Percentiles rank a stretch among this genome's conserved stretches.
phyloP scores from a whole-genome alignment of 64 coral and sea anemone species.

The Pocillopora damicornis region DNA sequence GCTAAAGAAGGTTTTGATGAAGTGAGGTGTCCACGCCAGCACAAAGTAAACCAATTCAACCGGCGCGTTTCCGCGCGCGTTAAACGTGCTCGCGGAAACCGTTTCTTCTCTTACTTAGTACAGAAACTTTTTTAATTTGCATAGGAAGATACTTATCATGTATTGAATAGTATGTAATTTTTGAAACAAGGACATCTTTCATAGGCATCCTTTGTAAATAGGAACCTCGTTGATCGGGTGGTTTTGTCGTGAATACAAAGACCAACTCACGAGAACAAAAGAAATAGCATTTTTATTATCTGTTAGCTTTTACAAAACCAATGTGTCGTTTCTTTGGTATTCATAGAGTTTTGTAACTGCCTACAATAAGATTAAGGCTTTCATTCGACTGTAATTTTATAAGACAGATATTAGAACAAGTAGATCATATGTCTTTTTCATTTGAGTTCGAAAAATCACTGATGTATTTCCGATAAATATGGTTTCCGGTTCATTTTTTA shows the following conservation, averaged over 20 bases:
- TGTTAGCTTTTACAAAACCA: slow-evolving; percentile 4
- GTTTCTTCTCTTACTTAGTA: no score
- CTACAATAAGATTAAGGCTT: neutral
- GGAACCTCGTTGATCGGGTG: neutral
- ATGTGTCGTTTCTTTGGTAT: neutral
- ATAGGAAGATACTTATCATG: neutral
- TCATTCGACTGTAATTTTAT: neutral
- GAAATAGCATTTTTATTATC: neutral
- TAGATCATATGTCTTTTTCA: neutral
- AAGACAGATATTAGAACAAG: neutral
- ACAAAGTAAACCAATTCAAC: no score
- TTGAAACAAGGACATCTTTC: neutral
- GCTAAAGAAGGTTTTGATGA: no score
- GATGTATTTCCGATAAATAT: neutral
- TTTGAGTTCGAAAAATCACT: neutral
- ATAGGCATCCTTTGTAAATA: slow-evolving; percentile 15
- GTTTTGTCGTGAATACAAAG: neutral
- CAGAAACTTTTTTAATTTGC: no score
- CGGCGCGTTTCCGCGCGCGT: no score
- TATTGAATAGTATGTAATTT: neutral
- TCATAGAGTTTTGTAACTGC: neutral
- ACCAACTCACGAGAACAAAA: neutral
- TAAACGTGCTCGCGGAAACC: no score
- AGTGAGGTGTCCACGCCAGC: no score
- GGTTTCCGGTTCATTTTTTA: neutral